Evolutionary conservation across 2,888 invertebrate genomes (phyloP).

Genomic region (Xestia ashworthii): DNA sequence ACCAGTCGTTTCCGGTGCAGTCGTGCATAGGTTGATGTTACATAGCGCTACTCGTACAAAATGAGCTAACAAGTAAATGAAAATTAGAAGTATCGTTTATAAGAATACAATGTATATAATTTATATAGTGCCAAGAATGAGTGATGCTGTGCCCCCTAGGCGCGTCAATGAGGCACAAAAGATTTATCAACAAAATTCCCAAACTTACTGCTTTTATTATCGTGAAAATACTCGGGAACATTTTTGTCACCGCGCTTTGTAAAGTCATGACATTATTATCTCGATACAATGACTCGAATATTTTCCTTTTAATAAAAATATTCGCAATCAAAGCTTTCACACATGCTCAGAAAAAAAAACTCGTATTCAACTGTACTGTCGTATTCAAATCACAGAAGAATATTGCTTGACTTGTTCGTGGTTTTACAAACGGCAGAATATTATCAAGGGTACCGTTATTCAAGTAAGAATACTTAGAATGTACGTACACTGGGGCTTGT

Average conservation of each 20-base stretch:
- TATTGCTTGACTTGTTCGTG: slow-evolving; percentile 5
- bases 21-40: background rate
- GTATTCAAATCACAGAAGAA: slow-evolving; percentile 14
- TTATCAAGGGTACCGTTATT: background rate
- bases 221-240: slow-evolving; percentile 30
- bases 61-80: background rate
- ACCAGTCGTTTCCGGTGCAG: slow-evolving; percentile 5
- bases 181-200: slow-evolving; percentile 12
- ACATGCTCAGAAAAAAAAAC: background rate
- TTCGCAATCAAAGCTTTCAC: background rate
- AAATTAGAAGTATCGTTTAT: background rate
- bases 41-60: background rate
- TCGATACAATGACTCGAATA: slow-evolving; percentile 28
- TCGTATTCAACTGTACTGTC: no score
- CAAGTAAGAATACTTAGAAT: background rate
- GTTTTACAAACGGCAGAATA: slow-evolving; percentile 1
- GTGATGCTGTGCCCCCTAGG: background rate
- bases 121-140: background rate
- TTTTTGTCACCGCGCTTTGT: slow-evolving; percentile 10
- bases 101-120: background rate
- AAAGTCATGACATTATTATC: slow-evolving; percentile 45
- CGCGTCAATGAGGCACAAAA: slow-evolving; percentile 25
- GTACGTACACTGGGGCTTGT: background rate
- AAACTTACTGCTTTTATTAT: slow-evolving; percentile 41
- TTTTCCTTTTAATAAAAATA: slow-evolving; percentile 32